phyloP scores from a whole-genome alignment of 2,797 vertebrate species.

The Paramormyrops hopkinsi region DNA sequence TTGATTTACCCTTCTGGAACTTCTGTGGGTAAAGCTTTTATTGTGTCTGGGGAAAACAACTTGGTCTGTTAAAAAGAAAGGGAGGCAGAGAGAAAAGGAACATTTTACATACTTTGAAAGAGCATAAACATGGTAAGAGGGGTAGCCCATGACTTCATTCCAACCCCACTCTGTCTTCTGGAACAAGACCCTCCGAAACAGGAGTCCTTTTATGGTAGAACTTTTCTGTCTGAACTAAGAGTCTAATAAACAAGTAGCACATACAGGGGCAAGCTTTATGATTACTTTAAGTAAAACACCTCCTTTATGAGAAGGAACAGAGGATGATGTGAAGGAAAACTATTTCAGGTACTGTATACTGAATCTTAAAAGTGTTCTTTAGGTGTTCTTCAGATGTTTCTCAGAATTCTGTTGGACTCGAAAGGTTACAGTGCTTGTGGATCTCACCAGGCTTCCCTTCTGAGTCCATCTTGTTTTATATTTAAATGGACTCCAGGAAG shows the following conservation, averaged over 20 bases:
- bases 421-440: background rate
- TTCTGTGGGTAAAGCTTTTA: background rate
- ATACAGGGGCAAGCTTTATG: background rate
- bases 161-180: background rate
- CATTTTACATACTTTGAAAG: background rate
- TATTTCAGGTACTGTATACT: background rate
- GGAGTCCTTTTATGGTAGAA: constrained; percentile 18
- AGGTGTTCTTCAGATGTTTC: background rate
- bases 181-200: background rate
- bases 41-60: background rate
- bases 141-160: background rate
- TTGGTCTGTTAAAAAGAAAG: background rate
- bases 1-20: background rate
- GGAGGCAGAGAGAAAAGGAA: background rate
- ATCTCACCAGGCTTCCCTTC: background rate
- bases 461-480: background rate
- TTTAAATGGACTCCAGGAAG: background rate
- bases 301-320: background rate
- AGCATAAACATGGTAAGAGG: background rate
- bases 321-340: background rate
- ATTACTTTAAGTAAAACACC: background rate
- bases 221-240: background rate
- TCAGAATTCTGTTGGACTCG: background rate
- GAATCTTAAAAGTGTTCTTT: background rate
- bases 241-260: background rate